Evolutionary conservation across 2,113 vertebrate genomes (phyloP).

Genomic region (Forbesichthys agassizii): DNA sequence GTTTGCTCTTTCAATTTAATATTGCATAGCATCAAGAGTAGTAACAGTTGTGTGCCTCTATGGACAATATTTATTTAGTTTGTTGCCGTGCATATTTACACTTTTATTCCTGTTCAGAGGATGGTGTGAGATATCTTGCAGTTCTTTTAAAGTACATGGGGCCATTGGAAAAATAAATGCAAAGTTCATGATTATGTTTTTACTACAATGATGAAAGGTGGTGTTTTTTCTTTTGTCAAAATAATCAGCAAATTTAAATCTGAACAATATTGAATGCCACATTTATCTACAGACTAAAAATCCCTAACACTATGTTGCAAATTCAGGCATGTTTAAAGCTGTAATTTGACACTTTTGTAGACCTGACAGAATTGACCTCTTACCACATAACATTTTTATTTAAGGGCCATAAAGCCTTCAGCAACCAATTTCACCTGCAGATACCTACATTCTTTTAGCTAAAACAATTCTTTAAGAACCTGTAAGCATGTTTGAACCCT

Average conservation of each 20-base stretch:
- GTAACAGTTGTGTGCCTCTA: constrained; percentile 13
- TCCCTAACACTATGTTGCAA: neutral
- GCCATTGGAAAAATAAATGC: neutral
- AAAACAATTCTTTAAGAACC: neutral
- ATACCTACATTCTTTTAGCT: neutral
- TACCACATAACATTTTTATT: neutral
- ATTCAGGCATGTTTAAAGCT: neutral
- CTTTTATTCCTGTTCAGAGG: neutral
- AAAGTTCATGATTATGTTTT: no score
- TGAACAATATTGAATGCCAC: neutral
- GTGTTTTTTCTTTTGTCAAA: neutral
- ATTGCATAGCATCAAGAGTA: neutral
- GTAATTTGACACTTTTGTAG: neutral
- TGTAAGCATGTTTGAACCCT: neutral
- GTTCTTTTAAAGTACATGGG: neutral
- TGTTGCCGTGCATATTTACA: neutral
- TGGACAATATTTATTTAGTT: constrained; percentile 1
- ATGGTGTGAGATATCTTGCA: constrained; percentile 6
- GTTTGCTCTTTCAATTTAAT: neutral
- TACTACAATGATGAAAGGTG: neutral
- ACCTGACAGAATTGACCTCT: neutral
- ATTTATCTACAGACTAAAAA: neutral
- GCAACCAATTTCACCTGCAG: neutral
- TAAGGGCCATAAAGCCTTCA: neutral
- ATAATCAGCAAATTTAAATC: neutral